Evolutionary conservation across 2,888 invertebrate species (phyloP), one percentile per base, ranked within the genome.

Genomic region (Atherix ibis): DNA sequence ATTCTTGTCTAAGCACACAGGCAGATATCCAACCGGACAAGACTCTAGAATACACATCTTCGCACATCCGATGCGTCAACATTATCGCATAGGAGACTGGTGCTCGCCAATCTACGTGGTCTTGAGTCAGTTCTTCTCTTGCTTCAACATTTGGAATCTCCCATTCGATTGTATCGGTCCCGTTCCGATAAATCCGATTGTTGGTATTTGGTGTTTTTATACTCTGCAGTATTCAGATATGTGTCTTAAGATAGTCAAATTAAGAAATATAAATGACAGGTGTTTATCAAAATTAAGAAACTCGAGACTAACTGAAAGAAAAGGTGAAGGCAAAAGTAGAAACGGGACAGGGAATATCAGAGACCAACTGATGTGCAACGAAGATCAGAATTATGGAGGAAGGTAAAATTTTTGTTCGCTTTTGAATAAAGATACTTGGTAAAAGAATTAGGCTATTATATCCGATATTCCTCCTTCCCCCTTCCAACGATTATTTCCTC

Each of bases 181-280:
- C 15, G 9, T 13, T 28, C 5, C 15, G 5, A 14, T 28, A 5
- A 6, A 6, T 15, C 6, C 15, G 10, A 8, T 28, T 14, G 28
- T 12, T 5, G 14, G 13, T 12, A 18, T n/a, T 18, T 10, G 9
- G 8, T 17, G 4, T 18, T 17, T 8, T 27, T 32, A 22, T 25
- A 19, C 26, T 32, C 24, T 18, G 33, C 27, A 22, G 32, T 26
- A 27, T 25, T 18, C 33, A 33, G 30, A 39, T 36, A 39, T 32
- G 28, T 34, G 35, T 33, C 37, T 37, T 38, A 28, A 35, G 34
- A 31, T 35, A 35, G 35, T 35, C 40, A 40, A 40, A 40, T 40
- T 40, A 40, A 35, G 37, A 40, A 35, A 40, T 37, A 40, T 37
- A 37, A 40, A 37, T 37, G 40, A 40, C 37, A 37, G 37, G 40